Base-by-base conservation (phyloP, 2,113 vertebrate species). In the Sterrhoptilus dennistouni region DNA sequence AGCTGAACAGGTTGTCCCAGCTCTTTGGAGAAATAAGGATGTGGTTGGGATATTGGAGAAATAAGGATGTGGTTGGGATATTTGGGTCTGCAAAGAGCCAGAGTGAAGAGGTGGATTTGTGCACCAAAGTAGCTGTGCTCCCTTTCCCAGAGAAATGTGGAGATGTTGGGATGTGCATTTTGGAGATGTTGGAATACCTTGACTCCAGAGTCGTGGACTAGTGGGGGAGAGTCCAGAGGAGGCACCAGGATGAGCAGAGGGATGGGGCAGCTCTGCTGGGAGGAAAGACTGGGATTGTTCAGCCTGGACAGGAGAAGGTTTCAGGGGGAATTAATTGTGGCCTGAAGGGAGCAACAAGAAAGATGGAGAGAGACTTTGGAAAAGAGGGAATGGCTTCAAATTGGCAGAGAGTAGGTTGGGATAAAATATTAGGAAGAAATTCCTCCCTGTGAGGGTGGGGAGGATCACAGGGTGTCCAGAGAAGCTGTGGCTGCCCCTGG, bases 391-490 rank as follows among this genome's bases (percentile, higher is more conserved):
- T 25, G 23, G 33, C 45, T 89, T 52, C 19, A 20, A 4, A 74
- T 2, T 45, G 33, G 6, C 11, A 89, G 27, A n/a, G 36, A 7
- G 28, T 3, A 20, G 19, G 44, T 13, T 38, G 59, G 28, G 53
- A 8, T 60, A 3, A 11, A 40, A 57, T 44, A 9, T 12, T 17
- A 1, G 60, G 23, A 24, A 52, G 16, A 0, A 89, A 59, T 59
- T 31, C 1, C 1, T 54, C 6, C 1, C 15, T 66, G 7, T 0
- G 52, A 59, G 52, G 25, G 8, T 11, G 77, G 3, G 1, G 0
- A 44, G 31, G 33, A 22, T 24, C 66, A 57, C 13, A 35, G 65
- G 13, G 2, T 64, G 7, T 22, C 44, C 77, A 65, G 52, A 65
- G 27, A 0, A 29, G 44, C 59, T 50, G 59, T 16, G 86, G 44